These are phyloP conservation scores for Drosophila novamexicana DNA, from an alignment of 1,140 invertebrate genomes.

Conservation along the genomic window DNA sequence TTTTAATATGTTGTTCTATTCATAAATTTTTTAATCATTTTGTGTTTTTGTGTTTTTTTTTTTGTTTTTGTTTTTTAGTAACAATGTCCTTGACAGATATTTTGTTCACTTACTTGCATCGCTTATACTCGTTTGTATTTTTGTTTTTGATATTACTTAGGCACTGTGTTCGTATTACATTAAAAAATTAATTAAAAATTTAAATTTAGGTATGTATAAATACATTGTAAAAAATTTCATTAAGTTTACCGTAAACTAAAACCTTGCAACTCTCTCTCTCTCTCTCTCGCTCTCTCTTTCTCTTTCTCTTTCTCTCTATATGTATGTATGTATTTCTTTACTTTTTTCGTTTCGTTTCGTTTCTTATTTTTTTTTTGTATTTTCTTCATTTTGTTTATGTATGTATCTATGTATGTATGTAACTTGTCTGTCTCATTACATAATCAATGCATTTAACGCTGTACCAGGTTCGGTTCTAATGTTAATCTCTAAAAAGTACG, in stretches of 20 bases:
- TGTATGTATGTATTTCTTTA: conserved; percentile 43
- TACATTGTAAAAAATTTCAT: conserved; percentile 83
- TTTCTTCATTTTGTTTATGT: conserved; percentile 1
- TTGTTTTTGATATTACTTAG: conserved; percentile 84
- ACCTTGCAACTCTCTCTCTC: conserved; percentile 64
- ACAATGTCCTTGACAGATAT: conserved; percentile 80
- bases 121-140: conserved; percentile 59
- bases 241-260: conserved; percentile 83
- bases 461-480: conserved; percentile 53
- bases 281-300: conserved; percentile 16
- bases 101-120: conserved; percentile 48
- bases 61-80: conserved; percentile 56
- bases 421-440: conserved; percentile 41
- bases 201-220: conserved; percentile 83
- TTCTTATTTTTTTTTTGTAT: neutral
- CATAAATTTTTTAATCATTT: conserved; percentile 20
- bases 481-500: conserved; percentile 68
- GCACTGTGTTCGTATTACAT: conserved; percentile 85
- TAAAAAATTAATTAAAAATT: conserved; percentile 84
- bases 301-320: conserved; percentile 34
- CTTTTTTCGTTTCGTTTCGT: conserved; percentile 1
- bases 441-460: conserved; percentile 55
- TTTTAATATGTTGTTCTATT: conserved; percentile 8
- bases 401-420: conserved; percentile 66
- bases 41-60: conserved; percentile 53